Evolutionary conservation across 2,113 vertebrate species (phyloP), one percentile per base, ranked within the genome.

Genomic region (Tachysurus fulvidraco): DNA sequence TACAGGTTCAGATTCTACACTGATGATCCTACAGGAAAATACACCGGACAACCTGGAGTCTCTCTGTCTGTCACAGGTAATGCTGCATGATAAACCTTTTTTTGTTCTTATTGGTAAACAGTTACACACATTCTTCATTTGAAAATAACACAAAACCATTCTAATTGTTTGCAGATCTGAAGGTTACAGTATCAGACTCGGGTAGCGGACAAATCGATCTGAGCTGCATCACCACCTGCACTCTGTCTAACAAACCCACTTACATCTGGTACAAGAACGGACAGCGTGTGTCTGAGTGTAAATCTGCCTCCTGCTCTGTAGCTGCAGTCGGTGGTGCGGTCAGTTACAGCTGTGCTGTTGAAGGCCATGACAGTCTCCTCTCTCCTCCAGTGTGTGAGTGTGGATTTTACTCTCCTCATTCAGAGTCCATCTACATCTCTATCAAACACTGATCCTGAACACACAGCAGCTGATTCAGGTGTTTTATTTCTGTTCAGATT

Each of bases 361-460:
- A 74, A 83, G 82, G 82, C 16, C 87, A 84, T 55, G 84, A 77
- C 71, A 69, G 81, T 83, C 64, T 88, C 62, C 64, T 30, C 55
- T 88, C 89, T 65, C 84, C 89, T 69, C 84, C 89, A 62, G 77
- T 90, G 82, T 85, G 88, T 89, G 77, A 91, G 85, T 78, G 55
- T 12, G 9, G 50, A 50, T 83, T 55, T 60, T 41, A 44, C 28
- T 50, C 14, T 28, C 50, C 30, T 62, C 17, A 64, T 8, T n/a
- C 14, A 76, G 21, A 60, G 1, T 23, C 23, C 60, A 62, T 62
- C 60, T 62, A 25, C 21, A 62, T 62, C 21, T 62, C 6, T 25
- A 62, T 62, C 59, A 10, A 62, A 62, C 23, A 21, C 7, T 25
- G 59, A 62, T 25, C 59, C 59, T 60, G 59, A 23, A 23, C 59